phyloP scores from a whole-genome alignment of 2,113 vertebrate genomes.

The Xyrauchen texanus region DNA sequence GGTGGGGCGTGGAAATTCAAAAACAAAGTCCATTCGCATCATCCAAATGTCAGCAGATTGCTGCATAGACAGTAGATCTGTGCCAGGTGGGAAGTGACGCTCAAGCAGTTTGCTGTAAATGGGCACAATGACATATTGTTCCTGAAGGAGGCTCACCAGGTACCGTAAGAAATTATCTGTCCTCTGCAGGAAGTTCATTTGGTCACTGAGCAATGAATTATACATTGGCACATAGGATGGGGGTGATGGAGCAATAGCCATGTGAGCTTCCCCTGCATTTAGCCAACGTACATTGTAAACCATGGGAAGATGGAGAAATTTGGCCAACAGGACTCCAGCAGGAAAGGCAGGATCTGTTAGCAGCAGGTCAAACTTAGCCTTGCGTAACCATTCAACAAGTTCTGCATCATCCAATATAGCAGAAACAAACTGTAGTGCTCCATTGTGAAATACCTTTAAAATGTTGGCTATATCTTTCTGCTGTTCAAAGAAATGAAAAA shows the following conservation, averaged over 20 bases:
- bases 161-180: conserved; percentile 66
- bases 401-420: conserved; percentile 62
- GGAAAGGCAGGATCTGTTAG: conserved; percentile 71
- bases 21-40: conserved; percentile 70
- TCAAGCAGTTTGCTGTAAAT: conserved; percentile 64
- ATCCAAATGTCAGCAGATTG: conserved; percentile 71
- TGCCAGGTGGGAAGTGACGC: conserved; percentile 67
- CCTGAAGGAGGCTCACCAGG: conserved; percentile 46
- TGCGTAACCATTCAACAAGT: conserved; percentile 60
- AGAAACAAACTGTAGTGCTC: conserved; percentile 47
- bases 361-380: conserved; percentile 70
- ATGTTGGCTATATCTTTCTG: not conserved
- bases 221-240: conserved; percentile 69
- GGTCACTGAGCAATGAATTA: conserved; percentile 65
- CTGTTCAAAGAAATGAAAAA: conserved; percentile 59
- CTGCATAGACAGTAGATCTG: conserved; percentile 66
- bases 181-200: conserved; percentile 70
- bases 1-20: conserved; percentile 71
- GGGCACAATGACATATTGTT: conserved; percentile 57
- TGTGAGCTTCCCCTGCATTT: conserved; percentile 68
- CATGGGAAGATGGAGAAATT: conserved; percentile 71
- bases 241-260: conserved; percentile 66
- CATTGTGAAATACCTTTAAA: conserved; percentile 42
- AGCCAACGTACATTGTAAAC: conserved; percentile 76
- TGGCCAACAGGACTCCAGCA: conserved; percentile 67